A percentile compares a stretch with the other conserved stretches of the same genome.
Conservation (phyloP, 2,113 vertebrate species). For the Oenanthe oenanthe region DNA sequence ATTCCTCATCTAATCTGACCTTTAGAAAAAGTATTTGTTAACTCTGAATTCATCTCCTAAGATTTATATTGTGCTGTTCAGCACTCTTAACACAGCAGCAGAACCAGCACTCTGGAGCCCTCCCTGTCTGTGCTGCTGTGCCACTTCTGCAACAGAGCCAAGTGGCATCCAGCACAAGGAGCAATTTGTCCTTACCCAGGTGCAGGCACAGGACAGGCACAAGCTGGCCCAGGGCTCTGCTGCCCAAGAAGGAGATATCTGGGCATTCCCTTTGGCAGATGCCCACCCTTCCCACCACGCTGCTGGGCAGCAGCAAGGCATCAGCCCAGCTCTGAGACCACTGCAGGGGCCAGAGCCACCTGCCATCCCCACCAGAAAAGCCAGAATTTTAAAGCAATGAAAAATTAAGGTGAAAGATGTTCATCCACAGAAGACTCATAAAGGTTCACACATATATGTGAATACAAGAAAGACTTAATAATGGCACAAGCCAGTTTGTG, state of each 20-base stretch:
- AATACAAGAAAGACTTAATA: neutral
- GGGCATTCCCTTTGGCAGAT: neutral
- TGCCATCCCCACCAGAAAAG: neutral
- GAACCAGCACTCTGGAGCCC: neutral
- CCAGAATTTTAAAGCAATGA: neutral
- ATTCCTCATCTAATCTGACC: slow-evolving; percentile 53
- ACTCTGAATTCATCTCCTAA: slow-evolving; percentile 7
- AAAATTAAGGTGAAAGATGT: neutral
- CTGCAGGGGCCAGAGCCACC: neutral
- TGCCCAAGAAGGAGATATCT: neutral
- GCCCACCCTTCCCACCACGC: accelerated
- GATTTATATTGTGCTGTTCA: neutral
- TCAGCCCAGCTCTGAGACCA: neutral
- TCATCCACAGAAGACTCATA: neutral
- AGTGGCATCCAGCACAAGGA: neutral
- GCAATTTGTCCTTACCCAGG: neutral
- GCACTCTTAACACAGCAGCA: neutral
- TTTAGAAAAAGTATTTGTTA: slow-evolving; percentile 41
- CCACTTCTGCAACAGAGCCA: neutral
- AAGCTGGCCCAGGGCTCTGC: neutral
- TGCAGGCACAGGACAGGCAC: neutral
- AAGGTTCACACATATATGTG: neutral
- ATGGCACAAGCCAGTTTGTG: neutral
- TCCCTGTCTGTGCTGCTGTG: neutral
- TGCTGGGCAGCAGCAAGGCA: neutral